Evolutionary conservation across 2,113 vertebrate genomes (phyloP), one percentile per base, ranked within the genome.

Genomic region (Cyphomyrus plagiostoma): DNA sequence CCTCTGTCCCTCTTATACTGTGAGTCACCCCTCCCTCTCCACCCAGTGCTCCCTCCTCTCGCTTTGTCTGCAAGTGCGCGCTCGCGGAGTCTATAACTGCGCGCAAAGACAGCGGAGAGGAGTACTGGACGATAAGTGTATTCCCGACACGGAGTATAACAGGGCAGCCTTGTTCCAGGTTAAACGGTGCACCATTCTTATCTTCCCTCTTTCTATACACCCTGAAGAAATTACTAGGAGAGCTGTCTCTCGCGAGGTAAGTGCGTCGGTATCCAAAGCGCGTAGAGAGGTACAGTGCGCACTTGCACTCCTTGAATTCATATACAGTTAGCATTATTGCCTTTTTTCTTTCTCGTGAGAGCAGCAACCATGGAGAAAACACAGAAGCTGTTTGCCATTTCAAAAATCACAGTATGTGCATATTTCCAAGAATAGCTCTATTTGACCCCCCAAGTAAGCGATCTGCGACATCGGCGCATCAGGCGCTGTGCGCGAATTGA

Each of bases 231-330:
- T 94, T 94, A 92, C 93, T 94, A 90, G 95, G 91, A 94, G 95
- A 95, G 94, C 94, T 95, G 95, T 96, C 95, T 94, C 96, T 96
- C 93, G 95, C 94, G 93, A 96, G 96, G 96, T 96, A 95, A 86
- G 91, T 77, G 89, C 21, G 21, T 50, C 45, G n/a, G 58, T 53
- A 58, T 90, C 91, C 56, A 91, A 66, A 90, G 91, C 89, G 90
- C 87, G 62, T 42, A 89, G 91, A 88, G 92, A 93, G 92, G 95
- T 94, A 93, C 92, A 88, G 74, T 53, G 74, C 30, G 49, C 35
- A 88, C 26, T 48, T 39, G n/a, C 13, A 21, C 56, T 46, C 58
- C 11, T 70, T 48, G 7, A 80, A 80, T 80, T 80, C 35, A 42
- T 17, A 5, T 19, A 77, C 35, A 80, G 35, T 80, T 42, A 42